Conservation (phyloP, 2,797 vertebrate genomes). For the Gastrophryne carolinensis region DNA sequence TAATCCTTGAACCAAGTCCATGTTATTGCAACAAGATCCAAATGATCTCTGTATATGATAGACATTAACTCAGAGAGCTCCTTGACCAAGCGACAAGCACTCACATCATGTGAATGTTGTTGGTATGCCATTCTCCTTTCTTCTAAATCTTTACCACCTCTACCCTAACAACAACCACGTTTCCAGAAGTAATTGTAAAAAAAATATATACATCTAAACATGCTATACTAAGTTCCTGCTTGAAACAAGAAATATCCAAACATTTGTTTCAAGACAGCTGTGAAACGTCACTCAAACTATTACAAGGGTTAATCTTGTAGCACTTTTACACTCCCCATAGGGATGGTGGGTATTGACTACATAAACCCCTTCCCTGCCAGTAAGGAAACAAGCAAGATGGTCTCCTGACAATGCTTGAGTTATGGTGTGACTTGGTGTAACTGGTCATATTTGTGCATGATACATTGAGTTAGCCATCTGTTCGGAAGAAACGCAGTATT, state of each 20-base stretch:
- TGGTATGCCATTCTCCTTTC: too few species aligned
- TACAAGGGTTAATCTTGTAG: slow-evolving; percentile 4
- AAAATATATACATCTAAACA: too few species aligned
- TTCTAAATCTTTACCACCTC: too few species aligned
- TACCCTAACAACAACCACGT: too few species aligned
- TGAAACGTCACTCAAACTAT: slow-evolving; percentile 24
- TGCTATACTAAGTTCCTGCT: not conserved
- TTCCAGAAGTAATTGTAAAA: too few species aligned
- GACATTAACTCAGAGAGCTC: too few species aligned
- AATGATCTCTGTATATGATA: too few species aligned
- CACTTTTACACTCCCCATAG: slow-evolving; percentile 10
- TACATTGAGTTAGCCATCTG: slow-evolving; percentile 44
- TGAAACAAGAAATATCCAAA: not conserved
- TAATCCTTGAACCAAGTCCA: too few species aligned
- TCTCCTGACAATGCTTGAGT: slow-evolving; percentile 16
- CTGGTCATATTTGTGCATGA: slow-evolving; percentile 31
- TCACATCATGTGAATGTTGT: too few species aligned
- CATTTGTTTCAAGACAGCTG: not conserved
- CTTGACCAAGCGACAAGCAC: too few species aligned
- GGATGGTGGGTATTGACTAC: not conserved
- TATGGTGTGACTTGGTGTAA: slow-evolving; percentile 24
- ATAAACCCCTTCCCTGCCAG: slow-evolving; percentile 8
- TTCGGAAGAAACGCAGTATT: slow-evolving; percentile 23
- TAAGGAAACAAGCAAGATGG: not conserved
- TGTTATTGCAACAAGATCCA: too few species aligned